Evolutionary conservation across 2,113 vertebrate species (phyloP).

Genomic region (Caloenas nicobarica): DNA sequence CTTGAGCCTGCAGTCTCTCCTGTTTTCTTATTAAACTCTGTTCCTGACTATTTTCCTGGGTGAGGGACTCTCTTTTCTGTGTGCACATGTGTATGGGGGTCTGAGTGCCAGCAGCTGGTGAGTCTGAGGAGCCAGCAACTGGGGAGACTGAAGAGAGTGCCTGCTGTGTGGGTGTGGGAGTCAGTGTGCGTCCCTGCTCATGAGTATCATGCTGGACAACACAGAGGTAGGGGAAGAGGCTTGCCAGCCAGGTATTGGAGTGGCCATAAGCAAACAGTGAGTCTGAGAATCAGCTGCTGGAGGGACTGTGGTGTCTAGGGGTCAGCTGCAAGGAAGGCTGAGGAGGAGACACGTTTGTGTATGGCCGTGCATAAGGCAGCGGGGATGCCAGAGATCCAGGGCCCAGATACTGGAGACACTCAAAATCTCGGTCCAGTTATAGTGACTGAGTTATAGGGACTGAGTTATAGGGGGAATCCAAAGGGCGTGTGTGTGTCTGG

Average conservation of each 20-base stretch:
- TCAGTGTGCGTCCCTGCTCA: neutral
- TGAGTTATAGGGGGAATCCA: too few species aligned
- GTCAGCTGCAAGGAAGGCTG: neutral
- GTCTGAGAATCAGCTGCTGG: neutral
- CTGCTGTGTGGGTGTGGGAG: too few species aligned
- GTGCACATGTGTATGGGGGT: neutral
- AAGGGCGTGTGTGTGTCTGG: too few species aligned
- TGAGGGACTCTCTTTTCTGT: neutral
- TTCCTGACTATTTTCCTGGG: neutral
- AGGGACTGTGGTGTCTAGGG: neutral
- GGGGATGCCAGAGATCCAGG: neutral
- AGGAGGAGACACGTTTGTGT: neutral
- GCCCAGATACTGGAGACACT: neutral
- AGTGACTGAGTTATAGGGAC: too few species aligned
- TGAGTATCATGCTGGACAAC: neutral
- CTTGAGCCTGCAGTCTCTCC: neutral
- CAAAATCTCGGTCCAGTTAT: neutral
- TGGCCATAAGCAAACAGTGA: neutral
- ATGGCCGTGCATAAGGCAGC: rapidly evolving
- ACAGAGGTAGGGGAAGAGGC: neutral
- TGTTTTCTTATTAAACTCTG: neutral
- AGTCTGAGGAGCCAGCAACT: neutral
- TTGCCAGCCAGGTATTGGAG: neutral
- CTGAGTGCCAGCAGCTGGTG: neutral
- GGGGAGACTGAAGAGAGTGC: neutral